These are phyloP conservation scores for Lipophrys pholis DNA, from an alignment of 2,113 vertebrate species.

Conservation along the genomic window DNA sequence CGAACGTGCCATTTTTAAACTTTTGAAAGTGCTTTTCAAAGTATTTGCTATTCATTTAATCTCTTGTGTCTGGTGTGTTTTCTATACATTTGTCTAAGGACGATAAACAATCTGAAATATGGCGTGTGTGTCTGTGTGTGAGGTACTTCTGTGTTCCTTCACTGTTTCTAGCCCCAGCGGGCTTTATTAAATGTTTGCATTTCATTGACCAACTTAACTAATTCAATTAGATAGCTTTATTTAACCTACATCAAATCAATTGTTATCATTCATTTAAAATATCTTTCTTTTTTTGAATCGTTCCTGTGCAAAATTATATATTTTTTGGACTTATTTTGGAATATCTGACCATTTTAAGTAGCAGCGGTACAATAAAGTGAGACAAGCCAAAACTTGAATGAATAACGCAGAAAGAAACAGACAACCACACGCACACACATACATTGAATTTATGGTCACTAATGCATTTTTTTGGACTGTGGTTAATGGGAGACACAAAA, in stretches of 20 bases:
- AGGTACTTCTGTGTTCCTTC: slow-evolving; percentile 29
- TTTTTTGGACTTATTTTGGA: too few species aligned
- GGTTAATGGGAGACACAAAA: too few species aligned
- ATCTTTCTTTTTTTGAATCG: too few species aligned
- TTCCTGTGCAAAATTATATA: too few species aligned
- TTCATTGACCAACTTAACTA: neutral
- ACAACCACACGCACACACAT: too few species aligned
- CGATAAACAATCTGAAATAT: slow-evolving; percentile 3
- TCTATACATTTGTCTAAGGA: slow-evolving; percentile 8
- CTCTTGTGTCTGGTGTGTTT: slow-evolving; percentile 21
- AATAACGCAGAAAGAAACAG: too few species aligned
- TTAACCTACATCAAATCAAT: neutral
- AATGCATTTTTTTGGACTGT: too few species aligned
- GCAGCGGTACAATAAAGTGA: too few species aligned
- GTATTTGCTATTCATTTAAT: slow-evolving; percentile 18
- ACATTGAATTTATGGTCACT: too few species aligned
- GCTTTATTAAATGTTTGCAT: neutral
- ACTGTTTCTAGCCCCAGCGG: neutral
- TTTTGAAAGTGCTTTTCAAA: slow-evolving; percentile 25
- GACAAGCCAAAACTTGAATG: too few species aligned
- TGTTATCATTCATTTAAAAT: too few species aligned
- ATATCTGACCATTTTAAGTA: too few species aligned
- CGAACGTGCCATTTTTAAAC: neutral
- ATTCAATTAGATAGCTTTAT: neutral
- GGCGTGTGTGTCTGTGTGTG: slow-evolving; percentile 27